Percentiles rank a stretch among this genome's conserved stretches.
Conservation (phyloP, 1,140 invertebrate genomes). For the Procambarus clarkii region DNA sequence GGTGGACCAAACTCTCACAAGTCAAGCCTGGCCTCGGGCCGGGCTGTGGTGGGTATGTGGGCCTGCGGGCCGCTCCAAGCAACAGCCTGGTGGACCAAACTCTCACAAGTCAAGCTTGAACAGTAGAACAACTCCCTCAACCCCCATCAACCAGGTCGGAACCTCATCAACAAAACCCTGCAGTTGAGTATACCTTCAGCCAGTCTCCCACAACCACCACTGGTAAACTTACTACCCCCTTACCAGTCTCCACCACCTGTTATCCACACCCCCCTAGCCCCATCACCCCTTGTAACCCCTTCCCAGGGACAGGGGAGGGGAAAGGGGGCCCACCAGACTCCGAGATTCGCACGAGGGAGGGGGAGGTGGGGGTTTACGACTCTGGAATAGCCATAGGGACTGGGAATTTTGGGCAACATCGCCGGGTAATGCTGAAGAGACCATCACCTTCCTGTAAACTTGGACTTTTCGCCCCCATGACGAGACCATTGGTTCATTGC, state of each 20-base stretch:
- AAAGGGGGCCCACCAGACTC: neutral
- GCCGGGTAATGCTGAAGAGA: constrained; percentile 39
- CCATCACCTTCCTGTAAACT: constrained; percentile 51
- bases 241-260: neutral
- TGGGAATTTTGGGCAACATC: constrained; percentile 46
- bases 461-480: constrained; percentile 44
- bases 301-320: neutral
- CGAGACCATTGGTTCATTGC: constrained; percentile 48
- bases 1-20: too few relatives aligned
- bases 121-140: too few relatives aligned
- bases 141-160: too few relatives aligned
- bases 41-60: too few relatives aligned
- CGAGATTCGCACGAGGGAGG: constrained; percentile 27
- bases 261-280: neutral
- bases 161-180: too few relatives aligned
- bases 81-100: too few relatives aligned
- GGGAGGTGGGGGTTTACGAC: constrained; percentile 52
- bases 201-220: neutral
- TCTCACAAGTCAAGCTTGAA: too few relatives aligned
- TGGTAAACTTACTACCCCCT: neutral
- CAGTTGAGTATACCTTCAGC: too few relatives aligned
- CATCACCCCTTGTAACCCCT: neutral
- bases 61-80: too few relatives aligned
- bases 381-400: constrained; percentile 44
- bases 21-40: too few relatives aligned